Base-by-base conservation (phyloP, 2,113 vertebrate species). In the Trematomus loennbergii region DNA sequence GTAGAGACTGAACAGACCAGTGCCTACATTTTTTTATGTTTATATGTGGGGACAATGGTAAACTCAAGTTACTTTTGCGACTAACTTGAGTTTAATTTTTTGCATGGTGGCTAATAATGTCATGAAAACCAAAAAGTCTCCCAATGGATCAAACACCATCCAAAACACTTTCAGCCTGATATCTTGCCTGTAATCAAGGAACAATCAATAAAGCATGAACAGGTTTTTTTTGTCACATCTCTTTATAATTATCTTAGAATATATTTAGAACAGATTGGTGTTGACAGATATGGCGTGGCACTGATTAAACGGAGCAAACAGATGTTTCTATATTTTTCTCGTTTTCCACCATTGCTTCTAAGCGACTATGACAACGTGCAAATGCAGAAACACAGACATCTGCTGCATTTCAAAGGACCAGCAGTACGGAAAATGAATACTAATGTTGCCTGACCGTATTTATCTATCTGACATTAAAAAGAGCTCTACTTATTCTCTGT, bases 311-410 rank as follows among this genome's bases (percentile, higher is more conserved):
- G 2, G 50, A 68, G 66, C 61, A 77, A 81, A 74, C 91, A 82
- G 79, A 84, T 85, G 83, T 83, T 89, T 79, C 4, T 11, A 15
- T 40, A 70, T 75, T 82, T 74, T 80, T 67, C 40, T 20, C 58
- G 12, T 79, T 79, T 87, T 73, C 70, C 59, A 49, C 33, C 40
- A 22, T 71, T 54, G 36, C 36, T 79, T 62, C 69, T 71, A 69
- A 92, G 79, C 72, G 46, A 78, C 78, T 83, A 65, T 78, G 87
- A 91, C 87, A 92, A 72, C 22, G 11, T 71, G 84, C 85, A 89
- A 90, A 89, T 57, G 72, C 77, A 88, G 72, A 82, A 81, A 89
- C 88, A 82, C 72, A 76, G 81, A 90, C 92, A 91, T 92, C 85
- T 93, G 89, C 75, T 81, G 75, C n/a, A 25, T 92, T 87, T 90